Base-by-base conservation (phyloP, 2,113 vertebrate genomes). In the Lutjanus erythropterus region DNA sequence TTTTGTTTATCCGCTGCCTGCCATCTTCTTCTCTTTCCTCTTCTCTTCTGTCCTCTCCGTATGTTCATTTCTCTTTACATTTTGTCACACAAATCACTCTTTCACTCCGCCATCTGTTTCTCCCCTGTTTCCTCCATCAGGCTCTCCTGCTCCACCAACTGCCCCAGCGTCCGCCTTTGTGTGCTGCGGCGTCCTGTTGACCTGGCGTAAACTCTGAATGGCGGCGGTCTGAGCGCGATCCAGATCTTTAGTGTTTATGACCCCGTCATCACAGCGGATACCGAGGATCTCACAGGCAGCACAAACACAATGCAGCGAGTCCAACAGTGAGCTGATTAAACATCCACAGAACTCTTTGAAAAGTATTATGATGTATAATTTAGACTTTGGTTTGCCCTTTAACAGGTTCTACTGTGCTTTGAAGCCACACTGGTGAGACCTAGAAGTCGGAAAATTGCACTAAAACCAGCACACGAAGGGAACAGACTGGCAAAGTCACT, bases 11-110 rank as follows among this genome's bases (percentile, higher is more conserved):
- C 61, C 1, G 12, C 37, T 18, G 42, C 18, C 42, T 2, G 44
- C 29, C 50, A 27, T 53, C 35, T 15, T 19, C 31, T 46, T 23
- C 18, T 52, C 67, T 60, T 11, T 16, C 27, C 29, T 53, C 50
- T 8, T 14, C 55, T 59, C 37, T 23, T 42, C 39, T 19, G 16
- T 15, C 59, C 12, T 14, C 67, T n/a, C 77, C 67, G 25, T 84
- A 78, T 86, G 80, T 41, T 88, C 79, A 1, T 31, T 74, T 88
- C 88, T 83, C 84, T 71, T 81, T 55, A 56, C 77, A 64, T 86
- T 78, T 79, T 80, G 75, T 88, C 84, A 75, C 62, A 70, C 49
- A 50, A 55, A 73, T 67, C 78, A 52, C 55, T 85, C 75, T 37
- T 50, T 56, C 58, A 0, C 56, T 35, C 66, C 1, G 27, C 86